These are phyloP conservation scores for Halictus ligatus DNA, from an alignment of 2,888 invertebrate species.

Conservation along the genomic window DNA sequence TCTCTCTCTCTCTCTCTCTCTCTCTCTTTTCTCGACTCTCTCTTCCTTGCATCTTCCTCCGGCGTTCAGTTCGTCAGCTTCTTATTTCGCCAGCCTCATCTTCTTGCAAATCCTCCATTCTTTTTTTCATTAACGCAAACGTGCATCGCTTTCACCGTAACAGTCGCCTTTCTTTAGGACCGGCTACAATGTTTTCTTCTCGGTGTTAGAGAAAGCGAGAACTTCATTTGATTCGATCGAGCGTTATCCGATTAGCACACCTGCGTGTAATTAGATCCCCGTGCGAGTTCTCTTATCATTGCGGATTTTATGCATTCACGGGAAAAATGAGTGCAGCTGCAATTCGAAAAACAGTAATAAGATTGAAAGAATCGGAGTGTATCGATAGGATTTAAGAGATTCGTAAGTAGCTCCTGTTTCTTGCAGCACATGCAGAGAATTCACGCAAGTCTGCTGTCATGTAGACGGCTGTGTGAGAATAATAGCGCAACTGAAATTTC, in stretches of 20 bases:
- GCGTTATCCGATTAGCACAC: not conserved
- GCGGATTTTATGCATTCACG: not conserved
- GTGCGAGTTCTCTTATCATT: not conserved
- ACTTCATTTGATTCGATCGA: not conserved
- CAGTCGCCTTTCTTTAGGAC: not conserved
- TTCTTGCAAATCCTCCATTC: not conserved
- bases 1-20: conserved; percentile 8
- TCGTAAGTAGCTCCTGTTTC: no score
- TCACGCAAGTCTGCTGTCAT: not conserved
- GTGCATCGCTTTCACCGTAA: not conserved
- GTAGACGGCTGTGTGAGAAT: no score
- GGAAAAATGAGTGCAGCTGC: not conserved
- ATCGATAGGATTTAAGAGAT: not conserved
- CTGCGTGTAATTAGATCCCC: not conserved
- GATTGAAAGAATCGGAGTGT: not conserved
- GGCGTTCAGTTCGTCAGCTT: not conserved
- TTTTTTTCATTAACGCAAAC: not conserved
- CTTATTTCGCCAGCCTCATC: not conserved
- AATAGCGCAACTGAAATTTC: not conserved
- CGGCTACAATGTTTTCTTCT: not conserved
- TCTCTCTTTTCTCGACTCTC: conserved; percentile 2
- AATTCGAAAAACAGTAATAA: not conserved
- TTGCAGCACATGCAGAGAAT: no score
- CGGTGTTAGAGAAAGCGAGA: not conserved
- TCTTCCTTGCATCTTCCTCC: not conserved